Base-by-base conservation (phyloP, 2,797 vertebrate genomes). In the Hyperoplus immaculatus region DNA sequence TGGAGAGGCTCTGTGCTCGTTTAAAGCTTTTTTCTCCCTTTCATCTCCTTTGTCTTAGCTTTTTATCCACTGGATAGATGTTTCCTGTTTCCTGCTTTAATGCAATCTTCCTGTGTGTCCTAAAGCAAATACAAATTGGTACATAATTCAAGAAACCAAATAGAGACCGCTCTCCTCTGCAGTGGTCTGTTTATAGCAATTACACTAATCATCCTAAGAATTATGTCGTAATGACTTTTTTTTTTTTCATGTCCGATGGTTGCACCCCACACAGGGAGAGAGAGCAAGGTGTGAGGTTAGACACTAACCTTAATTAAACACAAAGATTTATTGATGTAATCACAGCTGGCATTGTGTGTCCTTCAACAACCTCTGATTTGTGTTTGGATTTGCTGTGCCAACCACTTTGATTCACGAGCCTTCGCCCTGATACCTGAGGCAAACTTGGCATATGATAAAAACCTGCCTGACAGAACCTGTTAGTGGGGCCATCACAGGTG, bases 351-450 rank as follows among this genome's bases (percentile, higher is more conserved):
- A 63, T 72, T 36, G 51, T 36, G 49, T 75, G 53, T 18, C 49
- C 59, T 55, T 70, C 18, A 69, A 70, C 36, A 73, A 36, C 43
- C 59, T 65, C 36, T 54, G 64, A 51, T 75, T 75, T 80, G 63
- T 80, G 67, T 73, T 78, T 87, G 81, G 56, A 83, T 81, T 67
- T 81, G 71, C 74, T 88, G 74, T 82, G 80, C 80, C 82, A 81
- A 87, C 84, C 63, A 3, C 69, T 78, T 72, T 65, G 75, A 83
- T 85, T 36, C 71, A 51, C 13, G 14, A 64, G 70, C 54, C 46
- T 73, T 87, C 72, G 51, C 43, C 69, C 41, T n/a, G 47, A 75
- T 55, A 75, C 88, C 89, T 14, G 57, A 81, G 82, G 89, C 80
- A 59, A 88, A 78, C 42, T 15, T 3, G 71, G 68, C 55, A 8